Percentiles rank a stretch among this genome's conserved stretches.
Evolutionary conservation across 1,140 invertebrate genomes (phyloP).

Genomic region (Drosophila baimaii): DNA sequence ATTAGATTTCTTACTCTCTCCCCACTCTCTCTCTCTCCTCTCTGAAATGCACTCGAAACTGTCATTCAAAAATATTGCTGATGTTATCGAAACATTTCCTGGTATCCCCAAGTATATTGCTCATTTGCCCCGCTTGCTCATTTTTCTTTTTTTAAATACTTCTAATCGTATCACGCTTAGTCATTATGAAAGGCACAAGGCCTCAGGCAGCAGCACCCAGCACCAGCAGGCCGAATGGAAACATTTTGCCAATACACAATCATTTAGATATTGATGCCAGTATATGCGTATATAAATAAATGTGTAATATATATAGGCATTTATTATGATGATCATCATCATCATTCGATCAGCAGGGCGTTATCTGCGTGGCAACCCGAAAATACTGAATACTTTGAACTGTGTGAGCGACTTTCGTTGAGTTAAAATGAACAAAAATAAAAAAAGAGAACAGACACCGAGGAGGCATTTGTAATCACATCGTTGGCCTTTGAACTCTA

Average conservation of each 20-base stretch:
- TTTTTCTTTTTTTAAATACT: conserved; percentile 28
- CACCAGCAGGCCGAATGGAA: neutral
- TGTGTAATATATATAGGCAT: conserved; percentile 12
- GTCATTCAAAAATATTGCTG: conserved; percentile 6
- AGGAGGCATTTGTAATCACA: conserved; percentile 56
- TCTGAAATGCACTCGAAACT: conserved; percentile 13
- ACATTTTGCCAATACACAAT: conserved; percentile 18
- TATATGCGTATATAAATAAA: conserved; percentile 3
- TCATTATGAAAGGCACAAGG: conserved; percentile 14
- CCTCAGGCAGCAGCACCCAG: neutral
- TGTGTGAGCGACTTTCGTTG: neutral
- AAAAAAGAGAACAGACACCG: conserved; percentile 5
- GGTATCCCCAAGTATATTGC: conserved; percentile 11
- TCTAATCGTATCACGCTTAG: conserved; percentile 27
- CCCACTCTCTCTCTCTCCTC: neutral
- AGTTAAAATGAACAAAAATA: conserved; percentile 4
- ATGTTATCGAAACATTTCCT: conserved; percentile 20
- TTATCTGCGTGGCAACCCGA: conserved; percentile 7
- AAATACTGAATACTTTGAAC: neutral
- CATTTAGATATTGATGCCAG: conserved; percentile 11
- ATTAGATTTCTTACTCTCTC: conserved; percentile 2
- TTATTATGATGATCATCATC: neutral
- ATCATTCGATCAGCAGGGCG: neutral
- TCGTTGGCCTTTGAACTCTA: conserved; percentile 68
- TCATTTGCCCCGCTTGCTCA: conserved; percentile 13